Evolutionary conservation across 35 echinoderm and acorn worm species (phyloP).

Genomic region (Hemicentrotus pulcherrimus): DNA sequence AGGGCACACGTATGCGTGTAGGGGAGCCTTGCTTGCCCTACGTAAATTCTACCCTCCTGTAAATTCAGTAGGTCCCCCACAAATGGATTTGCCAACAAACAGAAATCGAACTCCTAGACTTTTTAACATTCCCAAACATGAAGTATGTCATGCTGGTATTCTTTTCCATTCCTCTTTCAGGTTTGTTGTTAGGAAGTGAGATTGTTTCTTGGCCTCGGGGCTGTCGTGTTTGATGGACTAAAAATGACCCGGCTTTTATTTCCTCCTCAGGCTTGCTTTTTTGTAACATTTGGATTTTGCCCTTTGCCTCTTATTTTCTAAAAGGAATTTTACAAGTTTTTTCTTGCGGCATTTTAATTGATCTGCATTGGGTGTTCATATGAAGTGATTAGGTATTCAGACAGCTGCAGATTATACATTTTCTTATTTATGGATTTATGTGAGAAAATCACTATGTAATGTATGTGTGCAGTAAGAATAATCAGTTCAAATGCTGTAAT

Average conservation of each 20-base stretch:
- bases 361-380: not conserved
- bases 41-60: not conserved
- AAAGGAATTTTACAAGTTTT: not conserved
- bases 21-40: not conserved
- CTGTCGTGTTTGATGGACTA: not conserved
- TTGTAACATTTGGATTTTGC: slow-evolving; percentile 24
- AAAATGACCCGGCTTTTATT: slow-evolving; percentile 25
- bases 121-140: slow-evolving; percentile 50
- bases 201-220: not conserved
- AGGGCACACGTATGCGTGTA: slow-evolving; percentile 24
- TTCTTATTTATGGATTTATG: not conserved
- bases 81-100: slow-evolving; percentile 55
- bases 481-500: not conserved
- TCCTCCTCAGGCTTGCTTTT: not conserved
- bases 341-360: not conserved
- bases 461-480: not conserved
- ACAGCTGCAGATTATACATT: not conserved
- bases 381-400: not conserved
- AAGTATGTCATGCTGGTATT: slow-evolving; percentile 13
- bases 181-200: not conserved
- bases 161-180: not conserved
- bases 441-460: not conserved
- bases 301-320: slow-evolving; percentile 19
- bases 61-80: slow-evolving; percentile 32
- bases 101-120: slow-evolving; percentile 39